Conservation (phyloP, 2,113 vertebrate species). For the Calypte anna region DNA sequence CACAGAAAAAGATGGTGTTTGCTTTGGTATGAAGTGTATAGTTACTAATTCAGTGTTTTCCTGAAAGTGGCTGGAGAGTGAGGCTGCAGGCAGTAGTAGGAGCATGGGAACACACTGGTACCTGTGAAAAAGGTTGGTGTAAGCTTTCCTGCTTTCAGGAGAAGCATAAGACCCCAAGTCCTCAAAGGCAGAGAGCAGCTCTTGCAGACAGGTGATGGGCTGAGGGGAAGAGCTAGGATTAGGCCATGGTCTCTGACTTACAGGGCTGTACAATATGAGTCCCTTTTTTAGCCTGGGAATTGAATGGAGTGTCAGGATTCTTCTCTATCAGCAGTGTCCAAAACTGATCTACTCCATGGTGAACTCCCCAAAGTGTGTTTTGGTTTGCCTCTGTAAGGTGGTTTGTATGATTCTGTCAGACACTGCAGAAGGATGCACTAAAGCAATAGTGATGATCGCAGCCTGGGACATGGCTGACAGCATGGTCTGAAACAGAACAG, state of each 20-base stretch:
- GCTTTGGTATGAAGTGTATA: neutral
- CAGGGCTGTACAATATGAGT: neutral
- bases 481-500: neutral
- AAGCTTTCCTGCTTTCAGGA: neutral
- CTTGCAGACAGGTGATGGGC: neutral
- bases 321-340: neutral
- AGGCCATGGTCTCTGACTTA: neutral
- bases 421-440: neutral
- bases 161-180: neutral
- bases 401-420: neutral
- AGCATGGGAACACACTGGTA: neutral
- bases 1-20: rapidly evolving
- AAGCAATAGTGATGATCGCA: neutral
- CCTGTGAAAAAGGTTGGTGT: neutral
- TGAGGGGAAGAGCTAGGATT: neutral
- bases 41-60: neutral
- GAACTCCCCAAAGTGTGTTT: neutral
- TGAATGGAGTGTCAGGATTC: neutral
- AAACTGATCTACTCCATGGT: neutral
- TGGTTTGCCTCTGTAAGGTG: neutral
- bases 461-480: neutral
- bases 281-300: neutral
- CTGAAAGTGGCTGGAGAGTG: neutral
- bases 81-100: neutral
- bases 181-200: neutral